Base-by-base conservation (phyloP, 2,888 invertebrate species). In the Stenchaetothrips biformis region DNA sequence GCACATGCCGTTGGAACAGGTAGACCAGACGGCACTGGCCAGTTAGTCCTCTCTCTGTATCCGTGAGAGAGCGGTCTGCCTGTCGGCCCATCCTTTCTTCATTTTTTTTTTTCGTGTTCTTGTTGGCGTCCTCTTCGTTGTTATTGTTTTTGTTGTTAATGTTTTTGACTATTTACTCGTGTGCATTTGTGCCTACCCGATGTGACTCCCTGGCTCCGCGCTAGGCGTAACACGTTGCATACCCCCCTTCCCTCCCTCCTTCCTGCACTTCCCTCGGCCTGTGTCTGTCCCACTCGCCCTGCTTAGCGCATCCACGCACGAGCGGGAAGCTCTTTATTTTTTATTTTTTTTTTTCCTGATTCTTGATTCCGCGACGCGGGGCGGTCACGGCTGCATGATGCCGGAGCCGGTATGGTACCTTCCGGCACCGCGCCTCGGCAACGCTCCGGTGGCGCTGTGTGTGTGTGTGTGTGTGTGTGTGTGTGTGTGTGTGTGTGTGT, bases 1-100 rank as follows among this genome's bases (percentile, higher is more conserved):
- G 67, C 67, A 67, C 67, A 67, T 67, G 67, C 67, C 67, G 67
- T 67, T 67, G 67, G 67, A 67, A 67, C 67, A 67, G 67, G 67
- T 67, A 21, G n/a, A 67, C 67, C n/a, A 21, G 67, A n/a, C 67
- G 21, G 21, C 67, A n/a, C 7, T n/a, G n/a, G n/a, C 37, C 37
- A 37, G 37, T 37, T 37, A 37, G 37, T 1, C 7, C 67, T 21
- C 67, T 53, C 53, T 13, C 53, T 53, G 53, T 53, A 53, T 53
- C 53, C 53, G 53, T 53, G 53, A 53, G 53, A 53, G 53, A 53
- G 53, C 53, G 16, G 53, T 53, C 53, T n/a, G n/a, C n/a, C n/a
- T n/a, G n/a, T n/a, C n/a, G n/a, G 53, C 6, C n/a, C 67, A 6
- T 67, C n/a, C 67, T 67, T 9, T 18, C 67, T 67, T 53, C 53